These are phyloP conservation scores for Vanessa atalanta DNA, from an alignment of 1,140 invertebrate species.

Conservation along the genomic window DNA sequence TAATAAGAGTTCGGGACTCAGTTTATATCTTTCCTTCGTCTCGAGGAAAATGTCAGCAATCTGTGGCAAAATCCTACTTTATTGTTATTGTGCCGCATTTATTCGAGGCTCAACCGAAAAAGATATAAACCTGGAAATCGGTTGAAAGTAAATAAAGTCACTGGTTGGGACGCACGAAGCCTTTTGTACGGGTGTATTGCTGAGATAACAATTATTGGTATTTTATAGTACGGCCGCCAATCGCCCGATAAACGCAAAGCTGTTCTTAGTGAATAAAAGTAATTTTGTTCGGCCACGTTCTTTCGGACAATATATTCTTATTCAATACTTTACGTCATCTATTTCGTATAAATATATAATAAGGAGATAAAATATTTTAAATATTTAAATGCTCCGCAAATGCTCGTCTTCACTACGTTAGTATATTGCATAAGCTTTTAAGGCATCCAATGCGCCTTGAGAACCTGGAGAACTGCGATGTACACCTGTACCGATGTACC, in stretches of 20 bases:
- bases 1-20: slow-evolving; percentile 69
- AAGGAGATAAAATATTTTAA: no score
- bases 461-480: no score
- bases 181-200: slow-evolving; percentile 59
- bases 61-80: slow-evolving; percentile 76
- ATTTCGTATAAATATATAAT: neutral
- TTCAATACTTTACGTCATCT: neutral
- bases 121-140: slow-evolving; percentile 74
- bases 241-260: slow-evolving; percentile 44
- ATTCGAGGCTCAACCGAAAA: slow-evolving; percentile 67
- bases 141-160: slow-evolving; percentile 75
- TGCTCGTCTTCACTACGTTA: no score
- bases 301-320: slow-evolving; percentile 1
- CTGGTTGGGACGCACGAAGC: slow-evolving; percentile 48
- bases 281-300: slow-evolving; percentile 25
- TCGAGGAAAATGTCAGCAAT: slow-evolving; percentile 77
- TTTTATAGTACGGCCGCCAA: slow-evolving; percentile 56
- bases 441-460: no score
- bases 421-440: no score
- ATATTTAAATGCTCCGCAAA: no score
- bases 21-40: slow-evolving; percentile 68
- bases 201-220: slow-evolving; percentile 72
- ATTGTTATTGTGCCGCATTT: slow-evolving; percentile 77
- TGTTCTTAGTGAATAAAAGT: slow-evolving; percentile 36
- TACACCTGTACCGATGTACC: no score